Evolutionary conservation across 2,113 vertebrate genomes (phyloP).

Genomic region (Coregonus clupeaformis): DNA sequence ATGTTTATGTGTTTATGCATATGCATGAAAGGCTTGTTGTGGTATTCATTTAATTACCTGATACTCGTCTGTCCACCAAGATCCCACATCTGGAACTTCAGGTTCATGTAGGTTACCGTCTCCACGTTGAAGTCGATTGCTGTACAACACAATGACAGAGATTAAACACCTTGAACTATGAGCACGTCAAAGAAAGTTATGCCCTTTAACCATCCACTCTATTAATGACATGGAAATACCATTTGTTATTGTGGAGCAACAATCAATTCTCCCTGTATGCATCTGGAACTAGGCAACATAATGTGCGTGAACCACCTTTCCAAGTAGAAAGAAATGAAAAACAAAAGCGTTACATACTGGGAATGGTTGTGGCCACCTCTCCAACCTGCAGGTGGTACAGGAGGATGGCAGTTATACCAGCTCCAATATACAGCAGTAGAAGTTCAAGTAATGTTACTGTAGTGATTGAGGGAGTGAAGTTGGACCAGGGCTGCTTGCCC

Average conservation of each 20-base stretch:
- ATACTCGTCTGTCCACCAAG: constrained; percentile 98
- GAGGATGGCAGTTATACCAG: constrained; percentile 93
- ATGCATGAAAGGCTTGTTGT: no score
- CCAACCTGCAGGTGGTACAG: constrained; percentile 95
- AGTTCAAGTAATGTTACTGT: neutral
- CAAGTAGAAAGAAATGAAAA: neutral
- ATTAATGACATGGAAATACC: no score
- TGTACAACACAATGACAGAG: constrained; percentile 56
- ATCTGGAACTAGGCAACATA: neutral
- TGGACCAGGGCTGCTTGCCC: no score
- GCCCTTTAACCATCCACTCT: neutral
- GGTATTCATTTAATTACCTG: constrained; percentile 73
- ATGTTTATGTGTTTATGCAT: no score
- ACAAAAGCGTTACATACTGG: constrained; percentile 78
- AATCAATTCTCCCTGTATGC: neutral
- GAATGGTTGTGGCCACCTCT: constrained; percentile 98
- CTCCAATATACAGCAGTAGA: constrained; percentile 52
- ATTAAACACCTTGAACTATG: constrained; percentile 3
- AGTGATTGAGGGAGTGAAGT: no score
- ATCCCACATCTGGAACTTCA: constrained; percentile 99
- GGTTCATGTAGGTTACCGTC: constrained; percentile 95
- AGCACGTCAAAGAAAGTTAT: neutral
- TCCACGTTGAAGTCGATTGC: constrained; percentile 99
- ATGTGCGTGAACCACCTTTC: no score
- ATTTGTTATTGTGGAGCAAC: no score